Evolutionary conservation across 2,797 vertebrate genomes (phyloP).

Genomic region (Pangasius djambal): DNA sequence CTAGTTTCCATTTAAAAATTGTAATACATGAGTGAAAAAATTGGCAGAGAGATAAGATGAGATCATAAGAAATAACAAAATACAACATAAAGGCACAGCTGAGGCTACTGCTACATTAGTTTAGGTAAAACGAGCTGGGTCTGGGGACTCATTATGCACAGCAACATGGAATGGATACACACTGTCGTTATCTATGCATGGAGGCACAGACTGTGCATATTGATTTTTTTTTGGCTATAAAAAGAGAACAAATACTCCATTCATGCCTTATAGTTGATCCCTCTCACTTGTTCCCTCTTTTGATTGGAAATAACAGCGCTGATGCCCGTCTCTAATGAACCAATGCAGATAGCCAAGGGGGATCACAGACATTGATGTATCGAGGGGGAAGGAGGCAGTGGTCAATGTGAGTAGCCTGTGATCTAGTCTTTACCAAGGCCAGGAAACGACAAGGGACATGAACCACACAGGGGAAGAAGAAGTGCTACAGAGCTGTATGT

Average conservation of each 20-base stretch:
- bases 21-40: constrained; percentile 58
- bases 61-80: constrained; percentile 57
- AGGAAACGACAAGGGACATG: constrained; percentile 29
- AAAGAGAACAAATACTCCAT: constrained; percentile 56
- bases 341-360: constrained; percentile 36
- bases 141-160: constrained; percentile 52
- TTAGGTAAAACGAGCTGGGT: constrained; percentile 54
- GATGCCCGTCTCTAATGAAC: constrained; percentile 36
- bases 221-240: constrained; percentile 52
- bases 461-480: constrained; percentile 22
- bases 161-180: constrained; percentile 44
- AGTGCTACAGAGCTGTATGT: constrained; percentile 9
- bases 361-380: constrained; percentile 33
- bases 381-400: constrained; percentile 20
- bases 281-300: constrained; percentile 39
- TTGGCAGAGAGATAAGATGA: constrained; percentile 46
- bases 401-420: constrained; percentile 50
- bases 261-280: constrained; percentile 45
- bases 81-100: constrained; percentile 56
- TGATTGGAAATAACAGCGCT: constrained; percentile 43
- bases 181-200: constrained; percentile 48
- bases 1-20: constrained; percentile 58
- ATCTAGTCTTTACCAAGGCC: constrained; percentile 50
- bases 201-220: constrained; percentile 49
- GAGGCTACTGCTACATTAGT: constrained; percentile 56